phyloP scores from a whole-genome alignment of 2,888 invertebrate genomes.

The Ectemnius cavifrons region DNA sequence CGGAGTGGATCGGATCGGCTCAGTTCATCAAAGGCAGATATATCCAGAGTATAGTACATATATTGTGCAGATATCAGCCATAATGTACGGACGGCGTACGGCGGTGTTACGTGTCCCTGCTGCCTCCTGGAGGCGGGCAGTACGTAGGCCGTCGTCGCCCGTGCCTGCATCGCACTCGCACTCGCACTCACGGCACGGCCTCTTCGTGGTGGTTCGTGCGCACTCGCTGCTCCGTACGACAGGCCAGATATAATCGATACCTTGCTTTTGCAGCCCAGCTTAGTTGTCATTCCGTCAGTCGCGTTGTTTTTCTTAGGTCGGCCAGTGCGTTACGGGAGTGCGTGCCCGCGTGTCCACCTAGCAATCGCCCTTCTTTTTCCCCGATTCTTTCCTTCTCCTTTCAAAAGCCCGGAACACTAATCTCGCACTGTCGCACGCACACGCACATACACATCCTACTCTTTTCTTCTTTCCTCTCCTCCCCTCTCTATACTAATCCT shows the following conservation, averaged over 20 bases:
- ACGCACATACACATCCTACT: slow-evolving; percentile 13
- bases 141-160: slow-evolving; percentile 41
- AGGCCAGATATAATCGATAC: slow-evolving; percentile 56
- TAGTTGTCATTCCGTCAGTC: slow-evolving; percentile 54
- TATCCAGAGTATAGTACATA: no score
- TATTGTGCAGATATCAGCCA: no score
- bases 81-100: no score
- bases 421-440: no score
- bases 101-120: not conserved
- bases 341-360: slow-evolving; percentile 40
- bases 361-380: slow-evolving; percentile 12
- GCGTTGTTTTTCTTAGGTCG: slow-evolving; percentile 44
- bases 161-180: slow-evolving; percentile 27
- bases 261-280: slow-evolving; percentile 47
- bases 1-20: not conserved
- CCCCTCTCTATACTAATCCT: slow-evolving; percentile 10
- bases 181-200: slow-evolving; percentile 29
- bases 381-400: slow-evolving; percentile 16
- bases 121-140: slow-evolving; percentile 10
- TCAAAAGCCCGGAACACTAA: no score
- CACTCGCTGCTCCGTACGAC: slow-evolving; percentile 41
- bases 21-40: no score
- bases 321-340: slow-evolving; percentile 41
- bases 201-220: slow-evolving; percentile 36
- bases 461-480: slow-evolving; percentile 4